Percentiles rank a stretch among this genome's conserved stretches.
phyloP scores from a whole-genome alignment of 2,113 vertebrate species.

The Macroglossus sobrinus region DNA sequence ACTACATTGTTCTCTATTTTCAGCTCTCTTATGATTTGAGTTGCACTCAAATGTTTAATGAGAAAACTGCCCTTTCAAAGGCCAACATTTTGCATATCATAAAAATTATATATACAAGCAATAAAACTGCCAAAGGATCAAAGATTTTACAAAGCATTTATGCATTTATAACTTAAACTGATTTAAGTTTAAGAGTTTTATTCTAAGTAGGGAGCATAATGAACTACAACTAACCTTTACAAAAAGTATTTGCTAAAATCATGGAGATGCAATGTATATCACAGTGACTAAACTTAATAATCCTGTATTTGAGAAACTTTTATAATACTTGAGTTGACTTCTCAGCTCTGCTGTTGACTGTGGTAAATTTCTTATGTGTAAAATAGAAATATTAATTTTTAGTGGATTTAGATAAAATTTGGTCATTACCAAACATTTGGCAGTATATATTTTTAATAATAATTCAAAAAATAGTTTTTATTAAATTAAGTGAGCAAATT shows the following conservation, averaged over 20 bases:
- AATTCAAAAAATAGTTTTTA: background rate
- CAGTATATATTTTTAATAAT: background rate
- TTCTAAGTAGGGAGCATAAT: conserved; percentile 7
- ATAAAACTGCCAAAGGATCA: conserved; percentile 22
- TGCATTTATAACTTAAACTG: conserved; percentile 19
- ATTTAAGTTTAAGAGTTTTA: background rate
- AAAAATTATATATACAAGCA: conserved; percentile 18
- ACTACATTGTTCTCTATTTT: conserved; percentile 47
- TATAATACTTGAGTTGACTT: background rate
- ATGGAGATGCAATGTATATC: background rate
- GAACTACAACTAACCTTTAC: background rate
- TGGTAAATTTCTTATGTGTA: background rate
- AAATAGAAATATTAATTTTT: background rate
- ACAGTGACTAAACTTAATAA: background rate
- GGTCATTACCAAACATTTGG: background rate
- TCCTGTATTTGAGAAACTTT: background rate
- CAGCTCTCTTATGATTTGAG: background rate
- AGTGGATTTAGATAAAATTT: background rate
- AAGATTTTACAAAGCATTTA: conserved; percentile 16
- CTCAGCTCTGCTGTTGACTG: background rate
- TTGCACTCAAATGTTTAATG: conserved; percentile 43
- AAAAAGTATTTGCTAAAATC: background rate
- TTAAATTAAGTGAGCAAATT: background rate
- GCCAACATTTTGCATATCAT: conserved; percentile 1
- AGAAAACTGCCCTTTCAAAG: conserved; percentile 39